These are phyloP conservation scores for Oncorhynchus masou DNA, from an alignment of 2,113 vertebrate genomes.

Conservation along the genomic window DNA sequence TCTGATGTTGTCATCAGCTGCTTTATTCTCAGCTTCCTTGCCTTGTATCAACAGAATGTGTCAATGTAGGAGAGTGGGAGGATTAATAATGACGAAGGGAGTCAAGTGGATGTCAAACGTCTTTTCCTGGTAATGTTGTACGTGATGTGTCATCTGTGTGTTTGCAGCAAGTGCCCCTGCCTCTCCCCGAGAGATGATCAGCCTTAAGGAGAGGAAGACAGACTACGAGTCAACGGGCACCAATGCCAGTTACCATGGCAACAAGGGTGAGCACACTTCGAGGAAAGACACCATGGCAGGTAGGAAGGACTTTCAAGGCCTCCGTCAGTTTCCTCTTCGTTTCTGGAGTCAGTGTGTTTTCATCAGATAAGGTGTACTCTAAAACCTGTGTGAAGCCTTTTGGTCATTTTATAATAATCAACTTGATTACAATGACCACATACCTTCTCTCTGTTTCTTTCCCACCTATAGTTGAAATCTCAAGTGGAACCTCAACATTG, in stretches of 20 bases:
- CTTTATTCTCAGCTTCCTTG: background rate
- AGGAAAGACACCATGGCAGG: conserved; percentile 94
- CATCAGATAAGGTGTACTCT: too few species aligned
- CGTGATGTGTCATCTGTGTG: conserved; percentile 19
- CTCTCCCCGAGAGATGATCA: conserved; percentile 97
- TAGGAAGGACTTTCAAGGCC: conserved; percentile 50
- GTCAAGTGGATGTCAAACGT: too few species aligned
- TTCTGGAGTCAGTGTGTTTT: too few species aligned
- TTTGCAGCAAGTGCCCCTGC: conserved; percentile 90
- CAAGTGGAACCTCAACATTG: conserved; percentile 88
- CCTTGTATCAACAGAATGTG: background rate
- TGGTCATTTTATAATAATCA: too few species aligned
- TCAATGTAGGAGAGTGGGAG: background rate
- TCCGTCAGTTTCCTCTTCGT: background rate
- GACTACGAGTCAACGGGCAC: conserved; percentile 93
- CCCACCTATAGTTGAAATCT: conserved; percentile 81
- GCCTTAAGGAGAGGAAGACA: conserved; percentile 92
- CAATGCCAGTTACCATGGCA: conserved; percentile 89
- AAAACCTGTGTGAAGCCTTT: too few species aligned
- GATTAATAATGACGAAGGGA: background rate
- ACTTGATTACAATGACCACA: too few species aligned
- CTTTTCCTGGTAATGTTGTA: background rate
- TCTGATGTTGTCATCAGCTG: too few species aligned
- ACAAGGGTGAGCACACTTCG: conserved; percentile 94
- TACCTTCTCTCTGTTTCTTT: conserved; percentile 1